Base-by-base conservation (phyloP, 2,797 vertebrate genomes). In the Eleutherodactylus coqui region DNA sequence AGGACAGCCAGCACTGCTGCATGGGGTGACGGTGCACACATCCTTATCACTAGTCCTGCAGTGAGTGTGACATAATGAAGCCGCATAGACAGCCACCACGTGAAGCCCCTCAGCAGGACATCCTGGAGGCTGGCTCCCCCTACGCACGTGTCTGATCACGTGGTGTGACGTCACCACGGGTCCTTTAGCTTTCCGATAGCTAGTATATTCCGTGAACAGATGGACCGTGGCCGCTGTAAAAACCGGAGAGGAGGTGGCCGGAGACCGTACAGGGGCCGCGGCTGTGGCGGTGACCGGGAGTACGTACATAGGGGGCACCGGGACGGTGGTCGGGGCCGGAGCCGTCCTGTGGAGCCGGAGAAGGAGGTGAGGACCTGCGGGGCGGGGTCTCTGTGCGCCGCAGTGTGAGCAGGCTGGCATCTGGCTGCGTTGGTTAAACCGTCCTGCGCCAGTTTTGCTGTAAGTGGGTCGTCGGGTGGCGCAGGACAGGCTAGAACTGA, bases 151-250 rank as follows among this genome's bases (percentile, higher is more conserved):
- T 11, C 64, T 69, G 64, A 4, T 69, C 67, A 70, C 67, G 3
- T 70, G 67, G 0, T 11, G 13, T 43, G 67, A 70, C 36, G 24
- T 69, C 34, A 69, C 1, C 34, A 10, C 14, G 43, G 67, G 67
- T 70, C 67, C 67, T 70, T 43, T n/a, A 41, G 21, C 10, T n/a
- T 11, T 11, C 36, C 14, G 0, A 9, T 0, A 13, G 4, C 24
- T 14, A 24, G 27, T 4, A 13, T 70, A 21, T 70, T n/a, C 27
- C 11, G 32, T 34, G 24, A 34, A 8, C 13, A 62, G 41, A 87
- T 87, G 86, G 86, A 87, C 8, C 86, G 86, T 55, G 82, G 81
- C 67, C 81, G 86, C 16, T 16, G 79, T 10, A 64, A 60, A 75
- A 19, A 53, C 45, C 55, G 81, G 36, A 73, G 86, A 58, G 75